Conservation (phyloP, 2,888 invertebrate genomes). For the Bruchidius siliquastri region DNA sequence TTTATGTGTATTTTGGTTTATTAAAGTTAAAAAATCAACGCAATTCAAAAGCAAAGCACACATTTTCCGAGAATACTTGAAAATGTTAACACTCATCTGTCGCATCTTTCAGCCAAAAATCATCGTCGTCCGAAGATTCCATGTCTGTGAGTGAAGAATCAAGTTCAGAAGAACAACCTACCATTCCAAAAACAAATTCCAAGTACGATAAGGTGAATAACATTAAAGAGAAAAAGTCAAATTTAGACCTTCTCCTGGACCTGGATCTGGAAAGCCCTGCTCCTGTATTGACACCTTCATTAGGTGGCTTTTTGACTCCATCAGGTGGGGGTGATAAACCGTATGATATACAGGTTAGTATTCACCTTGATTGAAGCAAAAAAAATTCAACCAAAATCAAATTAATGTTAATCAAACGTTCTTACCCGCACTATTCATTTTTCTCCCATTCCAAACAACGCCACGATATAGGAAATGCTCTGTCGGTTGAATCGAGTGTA, state of each 20-base stretch:
- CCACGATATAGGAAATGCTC: too few relatives aligned
- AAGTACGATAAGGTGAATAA: slow-evolving; percentile 27
- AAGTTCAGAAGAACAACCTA: slow-evolving; percentile 16
- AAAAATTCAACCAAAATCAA: too few relatives aligned
- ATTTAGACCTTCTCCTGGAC: slow-evolving; percentile 79
- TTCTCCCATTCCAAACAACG: too few relatives aligned
- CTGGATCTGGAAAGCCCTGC: slow-evolving; percentile 64
- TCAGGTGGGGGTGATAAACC: background rate
- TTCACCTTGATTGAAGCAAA: too few relatives aligned
- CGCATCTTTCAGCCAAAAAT: slow-evolving; percentile 16
- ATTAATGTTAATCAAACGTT: too few relatives aligned
- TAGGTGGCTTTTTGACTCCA: slow-evolving; percentile 73
- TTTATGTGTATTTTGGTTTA: too few relatives aligned
- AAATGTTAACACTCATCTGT: too few relatives aligned
- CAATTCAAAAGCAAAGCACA: too few relatives aligned
- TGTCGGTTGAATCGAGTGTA: too few relatives aligned
- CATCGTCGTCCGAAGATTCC: slow-evolving; percentile 24
- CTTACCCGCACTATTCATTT: too few relatives aligned
- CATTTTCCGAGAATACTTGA: too few relatives aligned
- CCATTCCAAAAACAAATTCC: slow-evolving; percentile 23
- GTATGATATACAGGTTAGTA: background rate
- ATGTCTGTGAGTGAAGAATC: slow-evolving; percentile 22
- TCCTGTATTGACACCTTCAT: slow-evolving; percentile 78
- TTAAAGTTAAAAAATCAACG: too few relatives aligned
- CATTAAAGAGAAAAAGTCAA: slow-evolving; percentile 50